Evolutionary conservation across 1,140 invertebrate species (phyloP).

Genomic region (Apolygus lucorum): DNA sequence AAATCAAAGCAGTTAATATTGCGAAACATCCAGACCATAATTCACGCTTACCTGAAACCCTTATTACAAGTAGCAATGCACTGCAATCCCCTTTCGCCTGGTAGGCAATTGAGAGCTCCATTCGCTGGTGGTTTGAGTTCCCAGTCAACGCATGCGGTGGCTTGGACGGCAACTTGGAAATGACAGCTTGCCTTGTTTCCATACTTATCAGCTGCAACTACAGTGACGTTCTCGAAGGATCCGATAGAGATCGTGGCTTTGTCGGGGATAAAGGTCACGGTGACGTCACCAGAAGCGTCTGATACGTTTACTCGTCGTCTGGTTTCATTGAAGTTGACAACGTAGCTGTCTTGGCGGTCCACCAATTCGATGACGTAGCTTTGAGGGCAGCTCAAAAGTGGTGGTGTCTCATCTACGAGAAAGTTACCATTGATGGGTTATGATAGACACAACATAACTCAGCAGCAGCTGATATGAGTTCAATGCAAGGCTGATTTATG

Average conservation of each 20-base stretch:
- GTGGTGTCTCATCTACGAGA: slow-evolving; percentile 74
- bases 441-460: too few relatives aligned
- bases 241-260: slow-evolving; percentile 78
- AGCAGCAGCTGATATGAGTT: too few relatives aligned
- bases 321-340: slow-evolving; percentile 89
- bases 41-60: slow-evolving; percentile 48
- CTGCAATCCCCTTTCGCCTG: slow-evolving; percentile 71
- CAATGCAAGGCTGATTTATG: too few relatives aligned
- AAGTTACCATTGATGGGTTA: slow-evolving; percentile 8
- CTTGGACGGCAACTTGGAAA: slow-evolving; percentile 88
- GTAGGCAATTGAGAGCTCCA: slow-evolving; percentile 77
- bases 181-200: slow-evolving; percentile 85
- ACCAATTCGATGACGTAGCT: slow-evolving; percentile 90
- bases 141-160: slow-evolving; percentile 90
- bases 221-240: slow-evolving; percentile 90
- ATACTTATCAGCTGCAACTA: slow-evolving; percentile 76
- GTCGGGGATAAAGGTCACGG: slow-evolving; percentile 72
- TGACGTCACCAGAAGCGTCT: slow-evolving; percentile 83
- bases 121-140: slow-evolving; percentile 79
- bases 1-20: background rate
- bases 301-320: slow-evolving; percentile 73
- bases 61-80: slow-evolving; percentile 85
- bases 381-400: slow-evolving; percentile 86
- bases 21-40: background rate
- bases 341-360: slow-evolving; percentile 80